Conservation (phyloP, 1,140 invertebrate species). For the Hypothenemus hampei region DNA sequence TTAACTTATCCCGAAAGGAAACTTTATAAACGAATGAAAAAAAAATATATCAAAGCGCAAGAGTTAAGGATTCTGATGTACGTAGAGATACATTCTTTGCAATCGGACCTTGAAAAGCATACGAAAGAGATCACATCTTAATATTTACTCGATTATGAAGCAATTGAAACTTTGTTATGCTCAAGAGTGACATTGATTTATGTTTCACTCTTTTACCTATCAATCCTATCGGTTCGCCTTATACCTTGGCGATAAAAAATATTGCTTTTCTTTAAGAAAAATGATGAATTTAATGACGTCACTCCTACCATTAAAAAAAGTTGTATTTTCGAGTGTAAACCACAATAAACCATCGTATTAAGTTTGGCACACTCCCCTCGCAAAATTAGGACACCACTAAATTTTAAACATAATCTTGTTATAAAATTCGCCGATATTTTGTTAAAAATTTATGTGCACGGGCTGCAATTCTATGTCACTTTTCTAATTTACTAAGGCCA, state of each 20-base stretch:
- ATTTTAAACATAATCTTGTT: too few relatives aligned
- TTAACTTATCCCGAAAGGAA: slow-evolving; percentile 28
- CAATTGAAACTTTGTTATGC: slow-evolving; percentile 44
- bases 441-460: slow-evolving; percentile 3
- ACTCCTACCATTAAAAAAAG: too few relatives aligned
- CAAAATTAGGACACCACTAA: background rate
- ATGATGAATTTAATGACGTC: too few relatives aligned
- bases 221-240: background rate
- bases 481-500: slow-evolving; percentile 1
- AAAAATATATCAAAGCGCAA: too few relatives aligned
- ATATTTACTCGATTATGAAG: slow-evolving; percentile 40
- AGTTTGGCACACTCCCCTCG: too few relatives aligned
- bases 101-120: background rate
- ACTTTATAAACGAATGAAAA: too few relatives aligned
- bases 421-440: background rate
- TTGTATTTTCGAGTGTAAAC: too few relatives aligned
- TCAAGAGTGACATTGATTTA: slow-evolving; percentile 42
- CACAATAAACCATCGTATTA: too few relatives aligned
- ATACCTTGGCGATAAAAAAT: too few relatives aligned
- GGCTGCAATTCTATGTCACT: background rate
- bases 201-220: slow-evolving; percentile 19
- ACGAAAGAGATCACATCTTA: slow-evolving; percentile 41
- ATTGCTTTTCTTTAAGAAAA: too few relatives aligned
- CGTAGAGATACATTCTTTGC: background rate
- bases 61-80: too few relatives aligned